Conservation (phyloP, 2,888 invertebrate species). For the Boloria euphrosyne region DNA sequence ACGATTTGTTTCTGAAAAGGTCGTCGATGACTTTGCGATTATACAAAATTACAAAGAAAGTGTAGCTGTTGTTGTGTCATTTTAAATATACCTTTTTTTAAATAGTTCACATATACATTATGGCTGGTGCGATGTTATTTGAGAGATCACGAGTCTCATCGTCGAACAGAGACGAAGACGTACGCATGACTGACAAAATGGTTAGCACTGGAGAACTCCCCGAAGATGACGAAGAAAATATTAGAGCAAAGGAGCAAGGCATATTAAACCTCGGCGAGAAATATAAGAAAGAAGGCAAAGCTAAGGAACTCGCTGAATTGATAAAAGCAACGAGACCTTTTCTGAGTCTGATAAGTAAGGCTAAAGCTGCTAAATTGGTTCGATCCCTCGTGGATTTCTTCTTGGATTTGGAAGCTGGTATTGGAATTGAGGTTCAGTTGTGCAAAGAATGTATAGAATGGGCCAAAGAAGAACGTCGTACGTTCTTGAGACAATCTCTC, state of each 20-base stretch:
- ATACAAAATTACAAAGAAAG: conserved; percentile 81
- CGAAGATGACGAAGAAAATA: conserved; percentile 94
- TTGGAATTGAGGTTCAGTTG: conserved; percentile 95
- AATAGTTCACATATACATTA: conserved; percentile 81
- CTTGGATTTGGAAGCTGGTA: conserved; percentile 97
- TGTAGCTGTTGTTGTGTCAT: conserved; percentile 68
- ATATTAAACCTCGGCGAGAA: conserved; percentile 96
- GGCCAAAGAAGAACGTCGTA: conserved; percentile 98
- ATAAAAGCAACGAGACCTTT: conserved; percentile 98
- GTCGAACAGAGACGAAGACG: conserved; percentile 88
- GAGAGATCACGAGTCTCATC: conserved; percentile 91
- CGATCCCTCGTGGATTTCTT: conserved; percentile 98
- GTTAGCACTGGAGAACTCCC: conserved; percentile 89
- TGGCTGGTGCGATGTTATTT: conserved; percentile 96
- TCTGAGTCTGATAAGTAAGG: conserved; percentile 96
- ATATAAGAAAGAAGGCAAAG: conserved; percentile 96
- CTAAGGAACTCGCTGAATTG: conserved; percentile 94
- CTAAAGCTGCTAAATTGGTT: conserved; percentile 99
- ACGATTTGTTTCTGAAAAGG: conserved; percentile 79
- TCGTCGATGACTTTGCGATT: conserved; percentile 82
- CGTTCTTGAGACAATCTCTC: conserved; percentile 97
- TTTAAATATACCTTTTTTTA: conserved; percentile 67
- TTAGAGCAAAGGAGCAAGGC: conserved; percentile 95
- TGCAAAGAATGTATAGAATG: conserved; percentile 99
- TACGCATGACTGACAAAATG: conserved; percentile 88